Evolutionary conservation across 2,113 vertebrate genomes (phyloP).

Genomic region (Notothenia coriiceps): DNA sequence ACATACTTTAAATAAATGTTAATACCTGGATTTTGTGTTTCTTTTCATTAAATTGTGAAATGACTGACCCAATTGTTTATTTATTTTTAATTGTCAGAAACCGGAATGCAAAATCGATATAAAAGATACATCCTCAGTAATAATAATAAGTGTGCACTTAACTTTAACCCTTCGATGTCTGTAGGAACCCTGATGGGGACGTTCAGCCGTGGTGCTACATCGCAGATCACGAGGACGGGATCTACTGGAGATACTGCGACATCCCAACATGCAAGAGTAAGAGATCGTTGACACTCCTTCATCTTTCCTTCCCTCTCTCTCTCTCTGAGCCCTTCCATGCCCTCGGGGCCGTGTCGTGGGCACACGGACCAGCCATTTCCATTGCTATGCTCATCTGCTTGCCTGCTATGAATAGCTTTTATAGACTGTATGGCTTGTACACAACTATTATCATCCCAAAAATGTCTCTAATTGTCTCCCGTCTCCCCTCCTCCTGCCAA

Average conservation of each 20-base stretch:
- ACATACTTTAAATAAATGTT: neutral
- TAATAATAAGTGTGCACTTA: neutral
- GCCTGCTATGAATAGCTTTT: constrained; percentile 64
- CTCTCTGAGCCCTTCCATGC: constrained; percentile 8
- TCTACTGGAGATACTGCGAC: constrained; percentile 98
- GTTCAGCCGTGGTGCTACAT: constrained; percentile 98
- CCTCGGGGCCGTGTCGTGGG: constrained; percentile 16
- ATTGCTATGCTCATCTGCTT: constrained; percentile 47
- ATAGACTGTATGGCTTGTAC: constrained; percentile 53
- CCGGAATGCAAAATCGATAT: neutral
- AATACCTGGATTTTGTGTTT: neutral
- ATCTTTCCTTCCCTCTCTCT: neutral
- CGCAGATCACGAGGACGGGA: constrained; percentile 92
- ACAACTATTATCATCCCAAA: constrained; percentile 73
- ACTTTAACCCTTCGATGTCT: constrained; percentile 17
- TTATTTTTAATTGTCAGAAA: neutral
- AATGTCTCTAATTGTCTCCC: constrained; percentile 78
- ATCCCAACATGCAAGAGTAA: constrained; percentile 96
- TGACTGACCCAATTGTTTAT: neutral
- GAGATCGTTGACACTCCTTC: constrained; percentile 48
- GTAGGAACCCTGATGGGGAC: constrained; percentile 95
- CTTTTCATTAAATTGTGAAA: neutral
- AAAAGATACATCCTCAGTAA: neutral
- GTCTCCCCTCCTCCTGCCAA: constrained; percentile 61
- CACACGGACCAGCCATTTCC: constrained; percentile 12